Percentiles rank a stretch among this genome's conserved stretches.
Evolutionary conservation across 2,888 invertebrate species (phyloP).

Genomic region (Cyaniris semiargus): DNA sequence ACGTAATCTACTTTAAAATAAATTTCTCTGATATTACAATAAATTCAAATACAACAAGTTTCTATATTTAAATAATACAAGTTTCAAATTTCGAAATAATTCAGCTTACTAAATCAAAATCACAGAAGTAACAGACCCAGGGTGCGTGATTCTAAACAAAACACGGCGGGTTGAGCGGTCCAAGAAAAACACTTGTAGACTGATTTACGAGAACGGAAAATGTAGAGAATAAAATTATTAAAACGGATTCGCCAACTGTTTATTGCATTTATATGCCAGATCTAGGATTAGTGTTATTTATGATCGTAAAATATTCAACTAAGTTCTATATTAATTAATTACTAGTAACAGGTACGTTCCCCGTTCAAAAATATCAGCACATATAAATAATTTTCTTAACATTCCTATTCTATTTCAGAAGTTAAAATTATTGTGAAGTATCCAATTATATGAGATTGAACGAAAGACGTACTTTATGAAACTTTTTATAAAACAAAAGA

Average conservation of each 20-base stretch:
- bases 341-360: neutral
- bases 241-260: conserved; percentile 55
- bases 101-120: conserved; percentile 71
- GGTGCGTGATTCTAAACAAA: conserved; percentile 79
- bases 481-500: too few species aligned
- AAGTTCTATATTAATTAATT: neutral
- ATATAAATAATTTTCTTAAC: too few species aligned
- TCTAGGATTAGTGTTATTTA: conserved; percentile 6
- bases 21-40: too few species aligned
- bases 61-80: neutral
- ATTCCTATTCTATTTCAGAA: neutral
- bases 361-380: neutral
- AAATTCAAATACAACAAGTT: too few species aligned
- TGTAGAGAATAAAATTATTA: conserved; percentile 74
- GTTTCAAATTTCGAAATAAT: conserved; percentile 52
- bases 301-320: neutral
- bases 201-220: conserved; percentile 78
- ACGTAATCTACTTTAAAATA: too few species aligned
- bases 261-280: conserved; percentile 34
- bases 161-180: conserved; percentile 64
- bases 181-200: conserved; percentile 77
- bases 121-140: conserved; percentile 61
- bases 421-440: neutral
- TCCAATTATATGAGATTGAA: too few species aligned
- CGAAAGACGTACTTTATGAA: too few species aligned